These are phyloP conservation scores for Chelidonichthys spinosus DNA, from an alignment of 2,797 vertebrate genomes.

Conservation along the genomic window DNA sequence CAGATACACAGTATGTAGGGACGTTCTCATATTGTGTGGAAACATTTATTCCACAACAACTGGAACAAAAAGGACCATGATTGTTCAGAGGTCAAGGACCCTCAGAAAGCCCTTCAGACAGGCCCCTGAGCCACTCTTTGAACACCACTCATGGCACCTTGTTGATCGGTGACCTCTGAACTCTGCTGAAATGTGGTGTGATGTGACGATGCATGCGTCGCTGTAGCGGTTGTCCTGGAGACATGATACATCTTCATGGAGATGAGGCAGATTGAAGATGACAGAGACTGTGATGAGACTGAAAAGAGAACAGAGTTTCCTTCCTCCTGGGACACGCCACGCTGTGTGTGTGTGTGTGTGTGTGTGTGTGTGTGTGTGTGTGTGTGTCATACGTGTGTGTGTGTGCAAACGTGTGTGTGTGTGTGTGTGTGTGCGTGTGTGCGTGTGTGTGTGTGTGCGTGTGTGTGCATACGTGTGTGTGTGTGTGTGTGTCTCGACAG, in stretches of 20 bases:
- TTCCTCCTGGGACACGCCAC: constrained; percentile 61
- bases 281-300: constrained; percentile 68
- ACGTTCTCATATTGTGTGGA: background rate
- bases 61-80: background rate
- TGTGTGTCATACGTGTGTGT: constrained; percentile 15
- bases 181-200: constrained; percentile 5
- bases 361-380: constrained; percentile 26
- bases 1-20: too few relatives aligned
- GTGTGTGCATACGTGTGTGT: constrained; percentile 22
- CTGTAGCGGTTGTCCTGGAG: constrained; percentile 30
- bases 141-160: constrained; percentile 12
- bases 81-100: constrained; percentile 19
- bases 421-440: constrained; percentile 20
- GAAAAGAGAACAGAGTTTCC: constrained; percentile 60
- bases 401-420: constrained; percentile 27
- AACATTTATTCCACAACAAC: background rate
- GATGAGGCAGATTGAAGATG: constrained; percentile 71
- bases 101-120: background rate
- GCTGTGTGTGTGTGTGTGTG: constrained; percentile 3
- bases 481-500: constrained; percentile 56
- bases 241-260: constrained; percentile 51
- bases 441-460: constrained; percentile 17
- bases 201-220: constrained; percentile 13
- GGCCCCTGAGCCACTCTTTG: constrained; percentile 27
- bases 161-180: constrained; percentile 16